Conservation (phyloP, 2,888 invertebrate genomes). For the Hedya salicella region DNA sequence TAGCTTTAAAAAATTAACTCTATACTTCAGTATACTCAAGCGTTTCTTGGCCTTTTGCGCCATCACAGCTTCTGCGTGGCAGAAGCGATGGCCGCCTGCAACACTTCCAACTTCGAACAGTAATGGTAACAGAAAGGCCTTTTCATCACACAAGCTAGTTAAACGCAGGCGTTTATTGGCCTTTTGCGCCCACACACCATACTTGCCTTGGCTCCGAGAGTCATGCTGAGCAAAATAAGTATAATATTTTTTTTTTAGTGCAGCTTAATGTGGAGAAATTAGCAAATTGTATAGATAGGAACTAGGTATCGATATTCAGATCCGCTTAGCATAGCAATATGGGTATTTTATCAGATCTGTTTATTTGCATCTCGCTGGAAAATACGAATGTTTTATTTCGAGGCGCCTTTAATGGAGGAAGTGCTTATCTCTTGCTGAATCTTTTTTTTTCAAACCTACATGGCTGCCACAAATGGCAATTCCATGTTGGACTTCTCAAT, state of each 20-base stretch:
- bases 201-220: no score
- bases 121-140: no score
- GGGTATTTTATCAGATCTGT: neutral
- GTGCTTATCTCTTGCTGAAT: conserved; percentile 14
- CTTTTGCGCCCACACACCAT: no score
- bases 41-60: no score
- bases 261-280: neutral
- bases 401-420: neutral
- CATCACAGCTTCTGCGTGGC: no score
- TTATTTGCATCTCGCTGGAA: neutral
- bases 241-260: neutral
- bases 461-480: neutral
- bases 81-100: no score
- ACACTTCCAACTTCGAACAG: no score
- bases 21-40: no score
- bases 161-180: no score
- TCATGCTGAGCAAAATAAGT: neutral
- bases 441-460: conserved; percentile 6
- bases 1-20: no score
- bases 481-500: no score
- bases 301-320: neutral
- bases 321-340: neutral
- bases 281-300: neutral
- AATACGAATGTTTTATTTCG: neutral
- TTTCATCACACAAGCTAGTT: no score